A percentile compares a stretch with the other conserved stretches of the same genome.
Evolutionary conservation across 2,113 vertebrate genomes (phyloP).

Genomic region (Myrmecophaga tridactyla): DNA sequence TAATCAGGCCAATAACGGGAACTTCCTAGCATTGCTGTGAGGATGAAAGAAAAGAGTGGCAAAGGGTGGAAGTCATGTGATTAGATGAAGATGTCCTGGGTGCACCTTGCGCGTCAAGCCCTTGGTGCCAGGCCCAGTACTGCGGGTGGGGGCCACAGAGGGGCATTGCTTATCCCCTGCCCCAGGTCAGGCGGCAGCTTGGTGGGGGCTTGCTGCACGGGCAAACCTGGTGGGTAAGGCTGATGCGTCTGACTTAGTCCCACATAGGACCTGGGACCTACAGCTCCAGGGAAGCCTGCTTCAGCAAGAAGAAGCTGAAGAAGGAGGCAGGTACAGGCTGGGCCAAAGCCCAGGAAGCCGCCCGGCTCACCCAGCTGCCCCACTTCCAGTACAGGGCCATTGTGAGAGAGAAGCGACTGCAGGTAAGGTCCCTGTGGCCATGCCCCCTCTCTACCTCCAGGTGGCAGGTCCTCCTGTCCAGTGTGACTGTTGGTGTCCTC

Average conservation of each 20-base stretch:
- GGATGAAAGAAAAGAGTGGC: not conserved
- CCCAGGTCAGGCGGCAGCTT: not conserved
- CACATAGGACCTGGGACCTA: conserved; percentile 83
- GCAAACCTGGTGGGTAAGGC: not conserved
- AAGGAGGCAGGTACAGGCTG: conserved; percentile 76
- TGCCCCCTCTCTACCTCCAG: fast-evolving
- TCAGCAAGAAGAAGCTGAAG: conserved; percentile 66
- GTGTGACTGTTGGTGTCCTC: not conserved
- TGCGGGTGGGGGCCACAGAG: not conserved
- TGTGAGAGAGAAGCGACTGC: conserved; percentile 63
- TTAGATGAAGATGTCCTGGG: not conserved
- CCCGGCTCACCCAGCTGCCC: conserved; percentile 71
- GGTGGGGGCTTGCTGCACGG: not conserved
- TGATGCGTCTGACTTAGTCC: conserved; percentile 65
- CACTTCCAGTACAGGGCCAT: conserved; percentile 78
- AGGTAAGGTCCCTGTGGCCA: conserved; percentile 71
- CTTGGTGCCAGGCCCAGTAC: no score
- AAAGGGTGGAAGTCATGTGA: not conserved
- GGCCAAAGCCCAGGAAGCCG: conserved; percentile 69
- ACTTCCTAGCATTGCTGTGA: not conserved
- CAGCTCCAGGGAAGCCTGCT: conserved; percentile 66
- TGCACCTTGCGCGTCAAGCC: not conserved
- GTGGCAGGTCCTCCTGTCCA: not conserved
- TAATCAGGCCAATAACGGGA: not conserved
- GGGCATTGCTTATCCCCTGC: not conserved